A percentile compares a stretch with the other conserved stretches of the same genome.
These are phyloP conservation scores for Okamejei kenojei DNA, from an alignment of 2,797 vertebrate genomes.

Conservation along the genomic window DNA sequence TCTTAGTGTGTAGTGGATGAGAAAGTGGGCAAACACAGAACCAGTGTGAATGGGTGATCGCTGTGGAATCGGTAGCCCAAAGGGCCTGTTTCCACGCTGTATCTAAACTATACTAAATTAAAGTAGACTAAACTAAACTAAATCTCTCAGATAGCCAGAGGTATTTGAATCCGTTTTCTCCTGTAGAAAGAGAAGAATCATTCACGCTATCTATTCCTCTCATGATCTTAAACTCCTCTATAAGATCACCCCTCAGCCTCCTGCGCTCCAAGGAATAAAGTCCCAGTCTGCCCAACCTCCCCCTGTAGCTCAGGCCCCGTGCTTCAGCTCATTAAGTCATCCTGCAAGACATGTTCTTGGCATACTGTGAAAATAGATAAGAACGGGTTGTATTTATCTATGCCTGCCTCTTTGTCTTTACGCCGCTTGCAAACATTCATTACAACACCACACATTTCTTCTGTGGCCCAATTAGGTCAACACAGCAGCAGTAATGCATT, in stretches of 20 bases:
- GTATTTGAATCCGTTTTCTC: background rate
- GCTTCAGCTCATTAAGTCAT: background rate
- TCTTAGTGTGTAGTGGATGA: too few species aligned
- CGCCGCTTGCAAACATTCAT: background rate
- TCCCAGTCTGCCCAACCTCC: too few species aligned
- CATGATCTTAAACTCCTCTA: background rate
- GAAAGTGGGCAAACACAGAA: too few species aligned
- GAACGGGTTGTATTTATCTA: background rate
- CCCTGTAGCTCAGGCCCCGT: too few species aligned
- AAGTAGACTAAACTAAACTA: too few species aligned
- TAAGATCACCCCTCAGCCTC: background rate
- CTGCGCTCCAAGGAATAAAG: too few species aligned
- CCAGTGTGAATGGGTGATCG: too few species aligned
- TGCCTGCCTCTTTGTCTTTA: background rate
- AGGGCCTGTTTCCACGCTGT: too few species aligned
- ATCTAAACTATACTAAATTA: too few species aligned
- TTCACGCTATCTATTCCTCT: background rate
- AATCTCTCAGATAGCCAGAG: too few species aligned
- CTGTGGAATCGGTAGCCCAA: too few species aligned
- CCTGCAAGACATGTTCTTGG: background rate
- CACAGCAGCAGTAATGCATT: background rate
- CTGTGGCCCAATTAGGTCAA: constrained; percentile 9
- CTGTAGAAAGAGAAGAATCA: background rate
- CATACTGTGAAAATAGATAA: constrained; percentile 5
- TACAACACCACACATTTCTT: background rate